A percentile compares a stretch with the other conserved stretches of the same genome.
phyloP scores from a whole-genome alignment of 2,797 vertebrate genomes.

The Mareca strepera region DNA sequence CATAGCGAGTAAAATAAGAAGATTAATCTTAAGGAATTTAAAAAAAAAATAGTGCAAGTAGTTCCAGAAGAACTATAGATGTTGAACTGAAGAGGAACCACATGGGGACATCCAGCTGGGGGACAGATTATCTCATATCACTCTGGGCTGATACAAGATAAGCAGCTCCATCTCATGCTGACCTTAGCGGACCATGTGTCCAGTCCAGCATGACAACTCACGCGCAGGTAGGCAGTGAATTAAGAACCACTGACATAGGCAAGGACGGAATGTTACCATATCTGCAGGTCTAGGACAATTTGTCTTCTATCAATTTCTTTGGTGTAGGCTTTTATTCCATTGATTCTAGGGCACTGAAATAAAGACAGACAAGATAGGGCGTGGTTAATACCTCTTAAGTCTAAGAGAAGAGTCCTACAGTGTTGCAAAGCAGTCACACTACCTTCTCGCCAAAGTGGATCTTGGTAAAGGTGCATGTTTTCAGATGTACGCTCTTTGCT shows the following conservation, averaged over 20 bases:
- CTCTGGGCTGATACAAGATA: not conserved
- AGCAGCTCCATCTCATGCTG: not conserved
- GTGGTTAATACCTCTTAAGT: not conserved
- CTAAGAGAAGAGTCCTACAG: not conserved
- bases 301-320: constrained; percentile 87
- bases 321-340: constrained; percentile 88
- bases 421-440: not conserved
- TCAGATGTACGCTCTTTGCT: constrained; percentile 84
- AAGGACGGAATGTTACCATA: constrained; percentile 78
- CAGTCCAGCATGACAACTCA: not conserved
- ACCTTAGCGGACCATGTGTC: not conserved
- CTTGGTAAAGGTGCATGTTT: constrained; percentile 91
- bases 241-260: not conserved
- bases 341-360: constrained; percentile 89
- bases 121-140: not conserved
- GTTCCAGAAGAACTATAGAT: constrained; percentile 19
- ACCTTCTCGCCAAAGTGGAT: constrained; percentile 92
- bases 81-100: not conserved
- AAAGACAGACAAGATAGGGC: not conserved
- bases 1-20: not conserved
- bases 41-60: not conserved
- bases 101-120: not conserved
- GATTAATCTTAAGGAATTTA: not conserved
- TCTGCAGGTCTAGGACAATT: constrained; percentile 89
- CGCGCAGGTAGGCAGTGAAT: not conserved